These are phyloP conservation scores for Ptychadena robeensis DNA, from an alignment of 2,797 vertebrate genomes.

Conservation along the genomic window DNA sequence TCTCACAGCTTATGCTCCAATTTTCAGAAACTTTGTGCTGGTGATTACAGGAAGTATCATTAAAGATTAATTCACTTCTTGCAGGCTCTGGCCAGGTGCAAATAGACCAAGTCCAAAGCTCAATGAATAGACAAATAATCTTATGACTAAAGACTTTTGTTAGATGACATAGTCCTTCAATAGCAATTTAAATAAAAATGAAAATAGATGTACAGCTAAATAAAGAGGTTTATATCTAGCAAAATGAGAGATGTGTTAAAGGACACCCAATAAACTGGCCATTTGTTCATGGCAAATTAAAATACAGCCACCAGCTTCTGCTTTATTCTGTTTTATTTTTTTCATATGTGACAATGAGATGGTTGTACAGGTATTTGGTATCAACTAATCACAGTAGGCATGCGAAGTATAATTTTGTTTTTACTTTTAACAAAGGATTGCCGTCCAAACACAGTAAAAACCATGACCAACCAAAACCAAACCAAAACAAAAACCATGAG, in stretches of 20 bases:
- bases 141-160: not conserved
- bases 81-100: conserved; percentile 82
- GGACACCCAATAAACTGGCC: not conserved
- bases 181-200: not conserved
- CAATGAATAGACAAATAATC: conserved; percentile 71
- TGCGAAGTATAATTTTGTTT: too few species aligned
- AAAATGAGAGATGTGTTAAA: not conserved
- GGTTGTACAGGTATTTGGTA: too few species aligned
- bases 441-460: too few species aligned
- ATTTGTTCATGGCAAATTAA: not conserved
- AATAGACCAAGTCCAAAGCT: conserved; percentile 65
- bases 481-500: too few species aligned
- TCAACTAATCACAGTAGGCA: too few species aligned
- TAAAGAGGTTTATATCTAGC: not conserved
- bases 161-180: conserved; percentile 1
- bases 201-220: conserved; percentile 24
- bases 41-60: conserved; percentile 77
- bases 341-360: too few species aligned
- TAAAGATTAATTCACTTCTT: conserved; percentile 76
- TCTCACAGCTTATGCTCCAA: conserved; percentile 72
- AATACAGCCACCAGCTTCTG: too few species aligned
- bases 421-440: too few species aligned
- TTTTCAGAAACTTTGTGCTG: conserved; percentile 74
- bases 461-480: too few species aligned
- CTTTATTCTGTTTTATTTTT: not conserved